Conservation (phyloP, 2,113 vertebrate species). For the Nycticryphes semicollaris region DNA sequence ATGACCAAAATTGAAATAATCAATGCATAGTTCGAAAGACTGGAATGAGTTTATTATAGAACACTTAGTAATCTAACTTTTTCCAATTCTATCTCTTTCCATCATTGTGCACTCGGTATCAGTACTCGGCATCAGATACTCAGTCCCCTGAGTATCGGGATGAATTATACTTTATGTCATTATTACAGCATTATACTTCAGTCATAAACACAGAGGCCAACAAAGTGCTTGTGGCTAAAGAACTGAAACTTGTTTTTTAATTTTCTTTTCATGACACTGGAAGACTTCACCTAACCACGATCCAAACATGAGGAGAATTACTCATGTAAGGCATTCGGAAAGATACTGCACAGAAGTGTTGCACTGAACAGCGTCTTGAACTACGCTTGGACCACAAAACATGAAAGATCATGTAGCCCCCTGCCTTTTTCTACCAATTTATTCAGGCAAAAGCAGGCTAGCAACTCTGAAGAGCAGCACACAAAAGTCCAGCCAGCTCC, state of each 20-base stretch:
- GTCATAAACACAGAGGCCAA: background rate
- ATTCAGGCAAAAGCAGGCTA: background rate
- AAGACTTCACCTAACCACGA: background rate
- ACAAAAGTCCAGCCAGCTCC: background rate
- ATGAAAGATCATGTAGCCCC: fast-evolving
- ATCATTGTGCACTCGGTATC: background rate
- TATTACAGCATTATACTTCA: background rate
- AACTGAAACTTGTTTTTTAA: background rate
- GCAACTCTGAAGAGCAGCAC: background rate
- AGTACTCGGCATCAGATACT: no score
- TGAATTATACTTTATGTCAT: background rate
- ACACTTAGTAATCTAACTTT: background rate
- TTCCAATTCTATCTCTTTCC: background rate
- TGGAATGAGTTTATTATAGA: background rate
- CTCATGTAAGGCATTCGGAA: background rate
- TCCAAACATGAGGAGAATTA: background rate
- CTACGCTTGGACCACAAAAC: background rate
- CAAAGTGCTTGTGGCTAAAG: background rate
- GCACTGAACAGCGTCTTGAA: background rate
- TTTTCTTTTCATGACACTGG: background rate
- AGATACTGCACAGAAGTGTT: background rate
- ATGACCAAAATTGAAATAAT: background rate
- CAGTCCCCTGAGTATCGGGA: background rate
- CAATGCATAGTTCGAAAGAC: background rate
- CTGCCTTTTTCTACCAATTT: background rate